Percentiles rank a stretch among this genome's conserved stretches.
phyloP scores from a whole-genome alignment of 2,888 invertebrate genomes.

The Himalopsyche kuldschensis region DNA sequence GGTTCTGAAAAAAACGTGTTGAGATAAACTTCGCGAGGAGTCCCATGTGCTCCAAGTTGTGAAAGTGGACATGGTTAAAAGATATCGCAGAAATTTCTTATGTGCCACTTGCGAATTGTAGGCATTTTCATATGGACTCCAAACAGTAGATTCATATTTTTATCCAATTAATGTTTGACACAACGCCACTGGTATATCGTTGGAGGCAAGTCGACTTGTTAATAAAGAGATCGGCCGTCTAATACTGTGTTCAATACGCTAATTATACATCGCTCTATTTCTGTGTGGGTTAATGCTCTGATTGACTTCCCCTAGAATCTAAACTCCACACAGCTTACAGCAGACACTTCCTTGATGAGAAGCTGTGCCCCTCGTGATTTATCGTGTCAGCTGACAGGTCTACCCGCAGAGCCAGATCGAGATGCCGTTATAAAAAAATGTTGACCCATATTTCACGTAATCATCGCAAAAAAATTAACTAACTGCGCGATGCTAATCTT shows the following conservation, averaged over 20 bases:
- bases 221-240: slow-evolving; percentile 1
- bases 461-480: neutral
- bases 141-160: no score
- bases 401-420: neutral
- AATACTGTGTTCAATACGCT: slow-evolving; percentile 18
- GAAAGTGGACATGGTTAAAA: no score
- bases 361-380: slow-evolving; percentile 10
- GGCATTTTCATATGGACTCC: no score
- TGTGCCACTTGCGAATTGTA: no score
- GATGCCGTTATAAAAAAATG: neutral
- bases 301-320: neutral
- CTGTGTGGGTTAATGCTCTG: neutral
- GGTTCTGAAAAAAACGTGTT: no score
- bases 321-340: neutral
- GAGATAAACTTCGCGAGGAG: no score
- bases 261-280: slow-evolving; percentile 18
- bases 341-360: slow-evolving; percentile 12
- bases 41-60: no score
- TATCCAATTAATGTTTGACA: no score
- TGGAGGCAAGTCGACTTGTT: neutral
- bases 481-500: neutral
- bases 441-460: neutral
- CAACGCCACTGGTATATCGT: neutral
- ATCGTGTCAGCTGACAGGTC: slow-evolving; percentile 21
- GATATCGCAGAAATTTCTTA: no score